phyloP scores from a whole-genome alignment of 2,797 vertebrate genomes.

The Scolopax rusticola region DNA sequence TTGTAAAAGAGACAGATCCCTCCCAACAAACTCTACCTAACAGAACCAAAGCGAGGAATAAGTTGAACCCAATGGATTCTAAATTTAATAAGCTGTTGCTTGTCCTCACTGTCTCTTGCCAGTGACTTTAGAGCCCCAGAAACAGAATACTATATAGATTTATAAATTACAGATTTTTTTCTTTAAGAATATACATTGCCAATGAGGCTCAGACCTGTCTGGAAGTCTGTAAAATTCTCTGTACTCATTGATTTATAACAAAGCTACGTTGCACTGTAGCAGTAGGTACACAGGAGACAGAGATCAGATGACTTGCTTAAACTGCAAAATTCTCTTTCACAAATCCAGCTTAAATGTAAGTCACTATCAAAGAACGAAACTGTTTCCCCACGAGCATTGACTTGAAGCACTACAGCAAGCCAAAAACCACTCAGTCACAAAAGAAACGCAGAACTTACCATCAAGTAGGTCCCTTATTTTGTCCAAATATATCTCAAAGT shows the following conservation, averaged over 20 bases:
- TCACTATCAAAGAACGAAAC: neutral
- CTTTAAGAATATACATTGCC: neutral
- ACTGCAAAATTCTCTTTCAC: neutral
- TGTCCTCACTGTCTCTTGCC: neutral
- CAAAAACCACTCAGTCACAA: neutral
- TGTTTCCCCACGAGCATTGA: neutral
- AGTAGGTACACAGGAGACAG: neutral
- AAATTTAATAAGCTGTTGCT: neutral
- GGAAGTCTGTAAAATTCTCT: neutral
- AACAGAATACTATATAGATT: neutral
- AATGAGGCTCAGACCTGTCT: neutral
- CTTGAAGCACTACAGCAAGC: neutral
- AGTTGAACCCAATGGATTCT: neutral
- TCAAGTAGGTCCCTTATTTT: slow-evolving; percentile 95
- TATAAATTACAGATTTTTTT: neutral
- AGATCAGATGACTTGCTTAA: neutral
- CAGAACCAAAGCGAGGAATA: neutral
- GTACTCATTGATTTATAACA: neutral
- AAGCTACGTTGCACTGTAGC: neutral
- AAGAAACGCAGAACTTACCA: slow-evolving; percentile 79
- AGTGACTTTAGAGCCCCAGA: neutral
- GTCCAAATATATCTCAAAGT: slow-evolving; percentile 97
- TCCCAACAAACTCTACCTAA: neutral
- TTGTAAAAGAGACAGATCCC: too few relatives aligned
- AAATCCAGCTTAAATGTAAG: neutral